Conservation (phyloP, 2,113 vertebrate genomes). For the Urocolius indicus region DNA sequence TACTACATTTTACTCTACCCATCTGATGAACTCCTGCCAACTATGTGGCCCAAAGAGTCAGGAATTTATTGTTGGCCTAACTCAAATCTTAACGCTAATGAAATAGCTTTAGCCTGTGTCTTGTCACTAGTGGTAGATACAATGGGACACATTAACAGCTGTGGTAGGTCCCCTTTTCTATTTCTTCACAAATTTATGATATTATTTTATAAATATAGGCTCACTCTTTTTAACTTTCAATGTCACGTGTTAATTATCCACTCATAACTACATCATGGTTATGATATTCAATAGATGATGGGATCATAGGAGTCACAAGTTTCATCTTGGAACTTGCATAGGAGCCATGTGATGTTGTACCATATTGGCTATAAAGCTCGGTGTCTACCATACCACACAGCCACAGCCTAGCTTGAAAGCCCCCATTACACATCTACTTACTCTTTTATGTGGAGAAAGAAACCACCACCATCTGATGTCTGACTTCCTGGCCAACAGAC, state of each 20-base stretch:
- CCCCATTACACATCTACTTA: background rate
- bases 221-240: background rate
- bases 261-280: background rate
- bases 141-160: background rate
- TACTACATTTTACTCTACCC: background rate
- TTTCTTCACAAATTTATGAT: background rate
- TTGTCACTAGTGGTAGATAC: background rate
- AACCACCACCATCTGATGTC: background rate
- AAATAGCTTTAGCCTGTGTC: background rate
- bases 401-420: background rate
- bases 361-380: background rate
- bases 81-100: background rate
- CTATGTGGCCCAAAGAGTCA: background rate
- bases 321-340: background rate
- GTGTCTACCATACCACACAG: background rate
- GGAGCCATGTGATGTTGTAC: background rate
- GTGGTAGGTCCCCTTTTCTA: background rate
- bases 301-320: background rate
- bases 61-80: background rate
- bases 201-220: background rate
- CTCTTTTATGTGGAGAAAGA: background rate
- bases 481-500: background rate
- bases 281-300: background rate
- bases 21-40: background rate
- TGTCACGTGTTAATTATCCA: background rate